These are phyloP conservation scores for Plotosus lineatus DNA, from an alignment of 2,113 vertebrate species.

Conservation along the genomic window DNA sequence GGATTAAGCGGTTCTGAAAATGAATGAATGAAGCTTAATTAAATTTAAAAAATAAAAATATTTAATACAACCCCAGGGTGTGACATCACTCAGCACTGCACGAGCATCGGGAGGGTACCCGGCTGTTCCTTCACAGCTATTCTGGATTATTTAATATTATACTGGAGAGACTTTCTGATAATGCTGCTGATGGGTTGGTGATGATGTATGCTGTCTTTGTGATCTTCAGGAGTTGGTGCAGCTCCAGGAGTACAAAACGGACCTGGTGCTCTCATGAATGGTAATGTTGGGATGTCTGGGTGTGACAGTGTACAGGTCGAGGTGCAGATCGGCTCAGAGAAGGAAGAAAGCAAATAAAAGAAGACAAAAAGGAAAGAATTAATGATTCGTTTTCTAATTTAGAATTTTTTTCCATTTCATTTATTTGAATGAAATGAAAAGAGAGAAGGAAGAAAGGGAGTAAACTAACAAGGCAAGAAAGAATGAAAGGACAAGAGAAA, in stretches of 20 bases:
- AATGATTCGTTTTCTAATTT: no score
- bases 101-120: neutral
- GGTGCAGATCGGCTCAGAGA: no score
- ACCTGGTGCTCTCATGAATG: conserved; percentile 30
- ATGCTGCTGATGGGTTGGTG: neutral
- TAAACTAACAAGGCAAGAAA: neutral
- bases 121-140: neutral
- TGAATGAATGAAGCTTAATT: no score
- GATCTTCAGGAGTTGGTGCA: conserved; percentile 32
- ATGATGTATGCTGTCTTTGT: conserved; percentile 23
- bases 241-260: conserved; percentile 20
- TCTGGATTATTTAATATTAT: neutral
- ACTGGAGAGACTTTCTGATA: neutral
- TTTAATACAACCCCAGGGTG: neutral
- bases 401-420: no score
- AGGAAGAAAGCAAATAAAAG: neutral
- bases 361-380: neutral
- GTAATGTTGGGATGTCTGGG: conserved; percentile 16
- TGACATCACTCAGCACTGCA: neutral
- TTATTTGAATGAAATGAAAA: no score
- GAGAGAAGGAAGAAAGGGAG: neutral
- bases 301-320: no score
- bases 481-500: neutral
- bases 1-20: no score
- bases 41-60: no score